These are phyloP conservation scores for Artibeus jamaicensis DNA, from an alignment of 2,797 vertebrate species.

Conservation along the genomic window DNA sequence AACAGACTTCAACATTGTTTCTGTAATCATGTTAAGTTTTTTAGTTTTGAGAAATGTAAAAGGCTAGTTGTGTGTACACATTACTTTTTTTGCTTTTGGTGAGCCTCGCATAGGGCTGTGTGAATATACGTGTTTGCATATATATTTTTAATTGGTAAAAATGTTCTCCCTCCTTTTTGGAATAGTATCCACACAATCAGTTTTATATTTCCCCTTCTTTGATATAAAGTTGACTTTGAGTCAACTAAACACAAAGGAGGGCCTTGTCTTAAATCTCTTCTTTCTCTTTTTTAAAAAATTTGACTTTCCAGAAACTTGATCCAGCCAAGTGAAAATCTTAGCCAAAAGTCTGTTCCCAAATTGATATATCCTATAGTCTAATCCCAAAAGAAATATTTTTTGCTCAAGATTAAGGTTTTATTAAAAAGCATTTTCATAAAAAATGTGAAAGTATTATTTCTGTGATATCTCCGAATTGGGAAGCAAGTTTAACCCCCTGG, in stretches of 20 bases:
- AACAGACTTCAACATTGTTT: background rate
- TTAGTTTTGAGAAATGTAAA: background rate
- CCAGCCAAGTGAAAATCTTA: background rate
- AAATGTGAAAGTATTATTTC: background rate
- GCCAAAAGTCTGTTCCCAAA: slow-evolving; percentile 42
- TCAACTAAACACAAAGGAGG: slow-evolving; percentile 16
- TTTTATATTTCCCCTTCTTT: slow-evolving; percentile 11
- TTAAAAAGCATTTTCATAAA: slow-evolving; percentile 8
- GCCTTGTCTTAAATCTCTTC: background rate
- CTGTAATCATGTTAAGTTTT: background rate
- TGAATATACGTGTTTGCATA: background rate
- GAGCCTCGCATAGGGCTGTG: background rate
- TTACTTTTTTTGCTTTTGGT: background rate
- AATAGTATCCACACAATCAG: background rate
- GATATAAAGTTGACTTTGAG: slow-evolving; percentile 42
- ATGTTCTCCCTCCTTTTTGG: background rate
- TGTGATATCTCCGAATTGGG: background rate
- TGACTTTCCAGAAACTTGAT: slow-evolving; percentile 18
- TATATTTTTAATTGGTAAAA: background rate
- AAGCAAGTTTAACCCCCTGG: background rate
- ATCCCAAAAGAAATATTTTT: slow-evolving; percentile 7
- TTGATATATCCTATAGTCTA: background rate
- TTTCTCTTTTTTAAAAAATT: background rate
- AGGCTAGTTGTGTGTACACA: background rate
- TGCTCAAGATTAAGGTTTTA: background rate